Evolutionary conservation across 2,888 invertebrate species (phyloP), one percentile per base, ranked within the genome.

Genomic region (Pyrgus malvae): DNA sequence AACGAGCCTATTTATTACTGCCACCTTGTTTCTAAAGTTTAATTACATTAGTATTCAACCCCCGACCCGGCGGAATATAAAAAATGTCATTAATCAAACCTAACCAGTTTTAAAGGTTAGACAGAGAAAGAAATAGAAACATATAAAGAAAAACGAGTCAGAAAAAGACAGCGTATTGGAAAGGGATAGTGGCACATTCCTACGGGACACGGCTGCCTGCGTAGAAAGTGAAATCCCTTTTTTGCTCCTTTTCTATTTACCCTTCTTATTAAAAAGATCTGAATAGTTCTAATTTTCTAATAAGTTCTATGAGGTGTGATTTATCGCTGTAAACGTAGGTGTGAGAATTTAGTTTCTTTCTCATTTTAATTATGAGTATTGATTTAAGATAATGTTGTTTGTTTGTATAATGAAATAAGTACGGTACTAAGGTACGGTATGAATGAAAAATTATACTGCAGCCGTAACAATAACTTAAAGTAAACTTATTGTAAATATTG

Each of bases 151-250:
- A 12, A 57, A 56, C 49, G 58, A 37, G 69, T 56, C 45, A 49
- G 70, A 80, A 58, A 63, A 67, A 63, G 72, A 75, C 53, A 60
- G 67, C 38, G 37, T 49, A 58, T 58, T 33, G 67, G 78, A 85
- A 75, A 80, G 80, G 75, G 81, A 85, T 65, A 78, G 80, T 76
- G 66, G 58, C 56, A 73, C 78, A 85, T 85, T 82, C 85, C 79
- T 70, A 49, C 58, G 72, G 79, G 82, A 76, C 72, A 74, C 68
- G 68, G 58, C 63, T 68, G 62, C 65, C 57, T 64, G 66, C 73
- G 79, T 64, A 62, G 80, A 85, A 85, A 86, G 83, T 74, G 78
- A 85, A 82, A 76, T 45, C 44, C 11, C 14, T 45, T 37, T 45
- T 76, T 64, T 77, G 67, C 68, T 72, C 70, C 68, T 74, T 77